Conservation (phyloP, 2,888 invertebrate genomes). For the Biston betularia region DNA sequence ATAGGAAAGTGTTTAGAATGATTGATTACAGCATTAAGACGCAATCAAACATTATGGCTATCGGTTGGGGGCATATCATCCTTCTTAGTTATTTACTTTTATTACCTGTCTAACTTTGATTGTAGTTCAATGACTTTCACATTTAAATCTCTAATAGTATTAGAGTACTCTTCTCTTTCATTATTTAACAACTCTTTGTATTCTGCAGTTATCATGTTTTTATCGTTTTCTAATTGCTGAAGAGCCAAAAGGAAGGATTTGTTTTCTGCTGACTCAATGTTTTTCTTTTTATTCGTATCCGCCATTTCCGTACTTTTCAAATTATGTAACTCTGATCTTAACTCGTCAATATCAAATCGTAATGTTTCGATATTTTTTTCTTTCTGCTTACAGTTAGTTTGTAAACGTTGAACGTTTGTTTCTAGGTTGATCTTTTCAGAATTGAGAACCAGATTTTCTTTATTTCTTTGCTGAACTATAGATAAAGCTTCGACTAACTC, state of each 20-base stretch:
- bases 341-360: slow-evolving; percentile 54
- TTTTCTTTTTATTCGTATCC: slow-evolving; percentile 57
- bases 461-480: slow-evolving; percentile 67
- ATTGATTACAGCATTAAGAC: slow-evolving; percentile 52
- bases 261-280: slow-evolving; percentile 72
- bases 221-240: slow-evolving; percentile 76
- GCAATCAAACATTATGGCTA: not conserved
- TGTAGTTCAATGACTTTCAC: slow-evolving; percentile 66
- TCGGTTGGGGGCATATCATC: slow-evolving; percentile 14
- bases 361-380: slow-evolving; percentile 59
- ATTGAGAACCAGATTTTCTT: slow-evolving; percentile 66
- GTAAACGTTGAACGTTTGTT: slow-evolving; percentile 62
- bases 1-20: slow-evolving; percentile 50
- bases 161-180: slow-evolving; percentile 80
- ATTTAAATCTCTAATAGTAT: slow-evolving; percentile 67
- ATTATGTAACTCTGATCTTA: slow-evolving; percentile 59
- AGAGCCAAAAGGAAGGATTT: slow-evolving; percentile 71
- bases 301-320: slow-evolving; percentile 52
- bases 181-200: slow-evolving; percentile 80
- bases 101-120: slow-evolving; percentile 70
- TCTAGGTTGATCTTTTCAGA: slow-evolving; percentile 69
- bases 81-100: slow-evolving; percentile 21
- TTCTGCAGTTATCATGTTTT: slow-evolving; percentile 72
- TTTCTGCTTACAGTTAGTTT: slow-evolving; percentile 63
- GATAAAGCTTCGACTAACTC: slow-evolving; percentile 68